Base-by-base conservation (phyloP, 2,888 invertebrate genomes). In the Plebejus melissa region DNA sequence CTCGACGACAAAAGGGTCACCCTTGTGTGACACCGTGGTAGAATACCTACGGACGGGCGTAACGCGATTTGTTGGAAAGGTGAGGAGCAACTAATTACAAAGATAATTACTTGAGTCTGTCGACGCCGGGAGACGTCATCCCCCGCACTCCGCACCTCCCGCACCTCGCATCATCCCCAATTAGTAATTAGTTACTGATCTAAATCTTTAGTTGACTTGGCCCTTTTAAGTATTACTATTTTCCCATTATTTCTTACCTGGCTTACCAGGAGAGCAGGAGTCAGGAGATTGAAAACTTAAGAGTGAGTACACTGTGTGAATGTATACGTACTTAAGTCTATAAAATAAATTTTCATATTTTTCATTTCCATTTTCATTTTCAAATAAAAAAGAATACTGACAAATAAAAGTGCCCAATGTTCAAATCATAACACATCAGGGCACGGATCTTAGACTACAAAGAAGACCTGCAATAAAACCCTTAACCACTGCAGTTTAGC, bases 51-150 rank as follows among this genome's bases (percentile, higher is more conserved):
- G 54, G 36, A 32, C 3, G 36, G 16, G 41, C 50, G 54, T 13
- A 74, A 57, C 76, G 77, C 38, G 58, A 38, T 65, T 65, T 36
- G 70, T 32, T 74, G 50, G 76, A 76, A 71, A 76, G 70, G 54
- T 75, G 57, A 38, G 76, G 69, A 75, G 74, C 76, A 71, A 71
- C 75, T 77, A 76, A 76, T 77, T 77, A 76, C 38, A n/a, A 57
- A 72, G 57, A 57, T 77, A 74, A 77, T 76, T 76, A 75, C 75
- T 75, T 32, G 46, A 46, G 65, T 57, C 76, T 36, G 74, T 36
- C 54, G 74, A 60, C 78, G 77, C 11, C 65, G 57, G 77, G 75
- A 69, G 78, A 57, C 74, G 50, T 11, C 60, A 11, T 9, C 9
- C 13, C 28, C 41, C 46, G 6, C n/a, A 11, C 46, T 32, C 50